Percentiles rank a stretch among this genome's conserved stretches.
Evolutionary conservation across 2,113 vertebrate species (phyloP).

Genomic region (Lepus timidus): DNA sequence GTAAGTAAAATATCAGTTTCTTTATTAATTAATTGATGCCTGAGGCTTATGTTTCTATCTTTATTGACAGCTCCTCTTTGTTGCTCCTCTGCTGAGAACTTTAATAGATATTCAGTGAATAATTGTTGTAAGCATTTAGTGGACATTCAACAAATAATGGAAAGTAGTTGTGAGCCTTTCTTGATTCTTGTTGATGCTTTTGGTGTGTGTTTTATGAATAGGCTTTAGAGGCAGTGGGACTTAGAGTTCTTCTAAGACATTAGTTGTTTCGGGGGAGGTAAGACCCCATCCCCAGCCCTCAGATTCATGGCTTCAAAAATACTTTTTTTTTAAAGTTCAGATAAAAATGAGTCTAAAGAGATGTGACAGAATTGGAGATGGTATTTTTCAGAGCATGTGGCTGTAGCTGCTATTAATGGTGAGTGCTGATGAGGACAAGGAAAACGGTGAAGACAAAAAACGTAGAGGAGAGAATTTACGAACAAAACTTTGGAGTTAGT

Average conservation of each 20-base stretch:
- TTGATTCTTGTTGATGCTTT: constrained; percentile 6
- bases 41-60: constrained; percentile 14
- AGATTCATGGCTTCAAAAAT: background rate
- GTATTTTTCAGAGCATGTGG: constrained; percentile 30
- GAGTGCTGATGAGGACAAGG: background rate
- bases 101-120: too few species aligned
- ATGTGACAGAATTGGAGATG: background rate
- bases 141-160: background rate
- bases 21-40: background rate
- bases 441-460: background rate
- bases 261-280: background rate
- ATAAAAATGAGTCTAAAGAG: constrained; percentile 46
- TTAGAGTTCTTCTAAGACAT: background rate
- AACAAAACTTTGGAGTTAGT: background rate
- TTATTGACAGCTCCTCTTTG: constrained; percentile 34
- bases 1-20: constrained; percentile 37
- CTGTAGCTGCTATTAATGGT: constrained; percentile 14
- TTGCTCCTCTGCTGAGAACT: constrained; percentile 37
- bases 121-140: too few species aligned
- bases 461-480: background rate
- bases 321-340: constrained; percentile 6
- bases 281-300: background rate
- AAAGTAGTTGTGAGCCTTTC: constrained; percentile 19
- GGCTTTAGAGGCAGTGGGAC: background rate
- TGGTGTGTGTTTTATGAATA: background rate